Conservation (phyloP, 2,113 vertebrate genomes). For the Phalacrocorax brasilianus region DNA sequence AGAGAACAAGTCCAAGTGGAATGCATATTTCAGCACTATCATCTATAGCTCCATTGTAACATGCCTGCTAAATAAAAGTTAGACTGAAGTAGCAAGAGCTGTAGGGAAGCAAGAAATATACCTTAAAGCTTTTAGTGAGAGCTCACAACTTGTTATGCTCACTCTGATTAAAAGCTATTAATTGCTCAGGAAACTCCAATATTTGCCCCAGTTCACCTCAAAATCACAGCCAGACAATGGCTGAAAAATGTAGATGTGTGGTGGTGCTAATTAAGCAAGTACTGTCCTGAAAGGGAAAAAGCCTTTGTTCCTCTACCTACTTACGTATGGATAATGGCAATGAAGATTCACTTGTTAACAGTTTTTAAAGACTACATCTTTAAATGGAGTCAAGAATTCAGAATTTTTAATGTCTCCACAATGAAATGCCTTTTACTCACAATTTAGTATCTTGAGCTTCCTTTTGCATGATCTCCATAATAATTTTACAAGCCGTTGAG, state of each 20-base stretch:
- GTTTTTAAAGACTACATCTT: background rate
- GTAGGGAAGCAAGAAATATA: background rate
- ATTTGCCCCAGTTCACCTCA: background rate
- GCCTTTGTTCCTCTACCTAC: background rate
- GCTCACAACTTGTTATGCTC: background rate
- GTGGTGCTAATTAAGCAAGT: background rate
- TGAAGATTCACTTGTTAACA: background rate
- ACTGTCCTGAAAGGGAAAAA: background rate
- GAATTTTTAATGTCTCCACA: background rate
- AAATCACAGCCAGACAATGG: background rate
- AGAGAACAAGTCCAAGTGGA: background rate
- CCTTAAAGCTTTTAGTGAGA: background rate
- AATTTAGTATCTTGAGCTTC: slow-evolving; percentile 97
- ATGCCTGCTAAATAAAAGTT: background rate
- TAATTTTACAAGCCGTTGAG: slow-evolving; percentile 91
- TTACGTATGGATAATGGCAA: background rate
- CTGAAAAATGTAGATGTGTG: background rate
- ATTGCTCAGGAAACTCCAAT: background rate
- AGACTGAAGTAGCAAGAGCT: background rate
- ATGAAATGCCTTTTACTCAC: slow-evolving; percentile 78
- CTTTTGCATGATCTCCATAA: slow-evolving; percentile 99
- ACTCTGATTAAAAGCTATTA: background rate
- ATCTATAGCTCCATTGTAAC: background rate
- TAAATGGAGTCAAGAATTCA: background rate
- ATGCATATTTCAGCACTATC: background rate